Base-by-base conservation (phyloP, 2,888 invertebrate genomes). In the Drosophila mettleri region DNA sequence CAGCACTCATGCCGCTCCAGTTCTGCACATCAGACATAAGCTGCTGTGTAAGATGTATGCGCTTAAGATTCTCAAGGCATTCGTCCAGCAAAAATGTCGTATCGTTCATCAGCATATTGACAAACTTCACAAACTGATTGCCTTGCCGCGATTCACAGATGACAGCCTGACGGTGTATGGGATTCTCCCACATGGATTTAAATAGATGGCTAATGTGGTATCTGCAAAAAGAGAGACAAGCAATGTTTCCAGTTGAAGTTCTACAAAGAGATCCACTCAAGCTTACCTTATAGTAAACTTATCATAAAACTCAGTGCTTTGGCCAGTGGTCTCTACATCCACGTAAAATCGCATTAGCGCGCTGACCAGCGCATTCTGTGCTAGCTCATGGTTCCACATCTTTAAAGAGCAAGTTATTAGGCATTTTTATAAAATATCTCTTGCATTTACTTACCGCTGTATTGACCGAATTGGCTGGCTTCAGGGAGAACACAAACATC, bases 281-380 rank as follows among this genome's bases (percentile, higher is more conserved):
- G 31, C 74, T 58, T 46, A 92, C 92, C 99, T 95, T 86, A 99
- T 99, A 12, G 98, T 98, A 93, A 99, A 99, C 93, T 99, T 99
- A 93, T 99, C 99, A 90, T 99, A 99, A 93, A 99, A 99, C 93
- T 99, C 99, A 34, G 98, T 98, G 92, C 97, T 98, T 80, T 98
- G 97, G 10, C 99, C 99, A 10, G 99, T 99, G 12, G 97, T 97
- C 93, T 99, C 99, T 60, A 99, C 97, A 88, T 98, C 98, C 83
- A 98, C 98, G 93, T 99, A 99, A 93, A 99, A 99, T 93, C 97
- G 97, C 98, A 99, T 98, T 38, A 99, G 94, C 18, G 97, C 96
- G 79, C 97, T 96, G 0, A 98, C 97, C 66, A 99, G 93, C 65
- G 95, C 94, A 3, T 95, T 95, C 86, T 96, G 95, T 7, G 97